These are phyloP conservation scores for Netelia virgata DNA, from an alignment of 2,888 invertebrate genomes.

Conservation along the genomic window DNA sequence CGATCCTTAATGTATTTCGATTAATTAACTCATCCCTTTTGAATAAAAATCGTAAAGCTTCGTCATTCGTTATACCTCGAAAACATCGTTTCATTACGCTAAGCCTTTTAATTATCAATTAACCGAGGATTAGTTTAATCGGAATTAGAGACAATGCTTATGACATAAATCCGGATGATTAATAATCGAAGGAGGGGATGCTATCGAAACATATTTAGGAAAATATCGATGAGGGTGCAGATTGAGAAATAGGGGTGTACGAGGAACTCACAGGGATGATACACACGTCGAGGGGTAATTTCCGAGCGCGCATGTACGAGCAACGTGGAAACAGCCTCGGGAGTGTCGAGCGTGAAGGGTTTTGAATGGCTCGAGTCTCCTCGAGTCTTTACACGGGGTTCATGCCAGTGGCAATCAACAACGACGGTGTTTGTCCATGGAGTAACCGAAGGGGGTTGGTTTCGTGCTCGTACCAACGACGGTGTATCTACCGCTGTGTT, in stretches of 20 bases:
- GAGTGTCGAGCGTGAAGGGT: constrained; percentile 3
- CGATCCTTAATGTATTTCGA: not conserved
- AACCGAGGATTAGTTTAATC: too few relatives aligned
- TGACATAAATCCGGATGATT: too few relatives aligned
- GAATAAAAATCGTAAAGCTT: not conserved
- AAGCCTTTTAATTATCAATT: too few relatives aligned
- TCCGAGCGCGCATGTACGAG: constrained; percentile 6
- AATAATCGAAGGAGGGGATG: too few relatives aligned
- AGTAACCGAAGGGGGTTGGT: constrained; percentile 30
- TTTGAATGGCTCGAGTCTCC: not conserved
- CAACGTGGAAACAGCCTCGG: constrained; percentile 10
- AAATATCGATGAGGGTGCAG: too few relatives aligned
- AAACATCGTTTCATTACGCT: too few relatives aligned
- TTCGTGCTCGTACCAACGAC: not conserved
- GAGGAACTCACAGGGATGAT: constrained; percentile 16
- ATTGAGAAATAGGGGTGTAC: not conserved
- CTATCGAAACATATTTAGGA: too few relatives aligned
- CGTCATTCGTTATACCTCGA: not conserved
- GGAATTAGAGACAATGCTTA: too few relatives aligned
- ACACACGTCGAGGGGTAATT: constrained; percentile 28
- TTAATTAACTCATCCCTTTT: not conserved
- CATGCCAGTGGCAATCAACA: constrained; percentile 24
- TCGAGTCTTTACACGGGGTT: constrained; percentile 16
- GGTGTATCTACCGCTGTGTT: constrained; percentile 20
- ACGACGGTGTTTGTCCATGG: constrained; percentile 51